Percentiles rank a stretch among this genome's conserved stretches.
Evolutionary conservation across 1,140 invertebrate species (phyloP).

Genomic region (Sesamia nonagrioides): DNA sequence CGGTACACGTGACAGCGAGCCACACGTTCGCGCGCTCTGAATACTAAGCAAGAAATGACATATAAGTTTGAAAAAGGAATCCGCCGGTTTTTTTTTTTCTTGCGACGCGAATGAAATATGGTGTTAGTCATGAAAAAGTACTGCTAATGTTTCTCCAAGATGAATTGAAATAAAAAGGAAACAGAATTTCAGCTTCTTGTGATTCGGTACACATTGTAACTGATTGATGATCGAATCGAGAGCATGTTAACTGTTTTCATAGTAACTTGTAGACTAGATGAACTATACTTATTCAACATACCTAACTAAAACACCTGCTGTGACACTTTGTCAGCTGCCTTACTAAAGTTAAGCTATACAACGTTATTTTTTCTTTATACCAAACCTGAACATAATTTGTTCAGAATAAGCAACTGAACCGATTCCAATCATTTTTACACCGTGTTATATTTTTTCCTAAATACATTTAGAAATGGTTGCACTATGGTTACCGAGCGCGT

Average conservation of each 20-base stretch:
- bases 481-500: too few relatives aligned
- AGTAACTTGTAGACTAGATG: neutral
- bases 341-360: too few relatives aligned
- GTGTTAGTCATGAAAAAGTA: constrained; percentile 29
- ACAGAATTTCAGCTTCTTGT: neutral
- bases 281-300: too few relatives aligned
- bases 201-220: neutral
- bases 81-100: constrained; percentile 22
- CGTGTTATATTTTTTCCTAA: too few relatives aligned
- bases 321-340: too few relatives aligned
- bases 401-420: too few relatives aligned
- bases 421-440: too few relatives aligned
- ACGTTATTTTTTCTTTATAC: too few relatives aligned
- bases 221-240: too few relatives aligned
- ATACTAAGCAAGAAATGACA: constrained; percentile 34
- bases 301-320: too few relatives aligned
- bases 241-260: neutral
- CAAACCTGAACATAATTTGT: too few relatives aligned
- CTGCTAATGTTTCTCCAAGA: constrained; percentile 20
- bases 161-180: neutral
- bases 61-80: constrained; percentile 30
- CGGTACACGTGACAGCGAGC: neutral
- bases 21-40: constrained; percentile 17
- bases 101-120: constrained; percentile 33
- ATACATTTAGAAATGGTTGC: too few relatives aligned